phyloP scores from a whole-genome alignment of 2,888 invertebrate genomes.

The Druceiella hillmani region DNA sequence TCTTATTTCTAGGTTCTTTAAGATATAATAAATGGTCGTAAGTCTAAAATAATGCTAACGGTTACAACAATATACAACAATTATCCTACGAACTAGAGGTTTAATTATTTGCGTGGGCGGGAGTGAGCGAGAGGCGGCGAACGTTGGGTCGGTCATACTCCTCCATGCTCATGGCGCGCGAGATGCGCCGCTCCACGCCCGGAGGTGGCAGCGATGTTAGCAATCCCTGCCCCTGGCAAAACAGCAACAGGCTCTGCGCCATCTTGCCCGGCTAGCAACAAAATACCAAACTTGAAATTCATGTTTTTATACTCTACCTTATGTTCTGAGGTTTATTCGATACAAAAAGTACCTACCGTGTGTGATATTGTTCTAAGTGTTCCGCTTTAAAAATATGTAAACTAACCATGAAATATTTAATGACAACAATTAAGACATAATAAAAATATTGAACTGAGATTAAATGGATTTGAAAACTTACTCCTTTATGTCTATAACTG shows the following conservation, averaged over 20 bases:
- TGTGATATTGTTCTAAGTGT: no score
- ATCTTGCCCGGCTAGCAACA: slow-evolving; percentile 75
- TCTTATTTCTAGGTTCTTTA: no score
- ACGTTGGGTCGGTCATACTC: slow-evolving; percentile 79
- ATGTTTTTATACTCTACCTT: neutral
- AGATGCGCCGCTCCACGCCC: slow-evolving; percentile 68
- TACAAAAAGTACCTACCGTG: no score
- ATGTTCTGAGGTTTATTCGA: neutral
- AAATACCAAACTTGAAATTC: slow-evolving; percentile 6
- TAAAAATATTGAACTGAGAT: no score
- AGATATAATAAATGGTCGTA: no score
- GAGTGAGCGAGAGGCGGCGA: slow-evolving; percentile 65
- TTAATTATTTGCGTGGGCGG: no score
- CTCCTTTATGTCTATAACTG: no score
- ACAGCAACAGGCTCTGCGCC: slow-evolving; percentile 78
- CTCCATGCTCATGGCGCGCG: slow-evolving; percentile 72
- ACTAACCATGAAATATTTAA: neutral
- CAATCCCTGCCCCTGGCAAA: slow-evolving; percentile 83
- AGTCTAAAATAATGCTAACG: no score
- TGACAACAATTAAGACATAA: no score
- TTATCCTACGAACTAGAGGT: no score
- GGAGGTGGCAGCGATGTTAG: slow-evolving; percentile 78
- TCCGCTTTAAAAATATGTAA: neutral
- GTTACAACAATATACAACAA: no score
- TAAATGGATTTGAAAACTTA: no score